phyloP scores from a whole-genome alignment of 2,888 invertebrate genomes.

The Hirtodrosophila cameraria region DNA sequence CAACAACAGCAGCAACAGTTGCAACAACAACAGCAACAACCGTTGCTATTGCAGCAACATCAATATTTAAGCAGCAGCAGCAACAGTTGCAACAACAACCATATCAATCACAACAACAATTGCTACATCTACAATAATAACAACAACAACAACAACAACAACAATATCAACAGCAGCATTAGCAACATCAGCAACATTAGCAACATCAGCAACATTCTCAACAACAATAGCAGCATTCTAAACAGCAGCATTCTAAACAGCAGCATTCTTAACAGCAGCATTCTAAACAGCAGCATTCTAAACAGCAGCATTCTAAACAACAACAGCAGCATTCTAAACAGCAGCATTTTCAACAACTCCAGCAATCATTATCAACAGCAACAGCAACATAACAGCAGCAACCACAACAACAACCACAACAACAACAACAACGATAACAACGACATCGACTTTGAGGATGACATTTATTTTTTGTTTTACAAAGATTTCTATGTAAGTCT shows the following conservation, averaged over 20 bases:
- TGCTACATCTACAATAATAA: slow-evolving; percentile 37
- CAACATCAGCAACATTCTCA: slow-evolving; percentile 23
- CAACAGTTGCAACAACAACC: slow-evolving; percentile 47
- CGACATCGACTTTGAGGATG: slow-evolving; percentile 74
- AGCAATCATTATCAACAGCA: slow-evolving; percentile 28
- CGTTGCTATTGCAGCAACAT: slow-evolving; percentile 49
- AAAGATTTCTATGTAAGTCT: slow-evolving; percentile 83
- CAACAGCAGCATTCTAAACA: slow-evolving; percentile 43
- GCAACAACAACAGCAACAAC: slow-evolving; percentile 37
- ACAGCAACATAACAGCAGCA: slow-evolving; percentile 37
- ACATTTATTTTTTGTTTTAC: slow-evolving; percentile 82
- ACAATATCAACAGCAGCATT: slow-evolving; percentile 36
- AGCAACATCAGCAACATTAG: slow-evolving; percentile 29
- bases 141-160: slow-evolving; percentile 37
- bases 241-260: slow-evolving; percentile 29
- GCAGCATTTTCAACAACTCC: too few species aligned
- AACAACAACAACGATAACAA: slow-evolving; percentile 56
- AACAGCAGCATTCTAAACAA: slow-evolving; percentile 48
- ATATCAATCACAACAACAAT: slow-evolving; percentile 45
- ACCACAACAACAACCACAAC: slow-evolving; percentile 28
- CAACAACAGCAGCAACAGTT: slow-evolving; percentile 29
- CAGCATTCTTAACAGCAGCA: slow-evolving; percentile 37
- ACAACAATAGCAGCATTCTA: slow-evolving; percentile 35
- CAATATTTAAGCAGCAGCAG: slow-evolving; percentile 49
- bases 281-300: slow-evolving; percentile 51